Percentiles rank a stretch among this genome's conserved stretches.
Evolutionary conservation across 1,140 invertebrate genomes (phyloP).

Genomic region (Littorina saxatilis): DNA sequence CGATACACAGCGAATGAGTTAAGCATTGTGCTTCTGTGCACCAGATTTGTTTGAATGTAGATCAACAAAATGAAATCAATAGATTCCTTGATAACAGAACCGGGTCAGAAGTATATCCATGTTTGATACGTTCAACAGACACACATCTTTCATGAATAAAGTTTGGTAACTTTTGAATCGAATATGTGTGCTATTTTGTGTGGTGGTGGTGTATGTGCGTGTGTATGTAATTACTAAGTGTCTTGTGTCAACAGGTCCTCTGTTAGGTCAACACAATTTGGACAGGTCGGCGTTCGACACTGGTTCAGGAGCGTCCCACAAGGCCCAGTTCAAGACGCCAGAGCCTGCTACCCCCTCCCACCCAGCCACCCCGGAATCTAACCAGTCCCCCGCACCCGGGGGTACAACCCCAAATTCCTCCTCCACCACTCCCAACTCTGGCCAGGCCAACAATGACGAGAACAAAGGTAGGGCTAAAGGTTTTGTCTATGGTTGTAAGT

Average conservation of each 20-base stretch:
- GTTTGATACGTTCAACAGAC: background rate
- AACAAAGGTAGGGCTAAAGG: constrained; percentile 30
- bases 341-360: constrained; percentile 53
- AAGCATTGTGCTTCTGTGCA: no score
- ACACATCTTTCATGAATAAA: background rate
- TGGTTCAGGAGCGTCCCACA: constrained; percentile 37
- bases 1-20: no score
- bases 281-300: constrained; percentile 67
- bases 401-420: background rate
- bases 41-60: no score
- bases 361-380: constrained; percentile 50
- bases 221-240: background rate
- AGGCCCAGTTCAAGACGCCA: constrained; percentile 53
- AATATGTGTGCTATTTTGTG: background rate
- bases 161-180: no score
- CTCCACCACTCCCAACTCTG: background rate
- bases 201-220: background rate
- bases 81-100: no score
- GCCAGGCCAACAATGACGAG: constrained; percentile 9
- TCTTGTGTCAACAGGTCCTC: constrained; percentile 79
- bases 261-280: constrained; percentile 84
- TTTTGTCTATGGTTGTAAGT: no score
- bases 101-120: no score
- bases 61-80: no score
- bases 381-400: constrained; percentile 13